phyloP scores from a whole-genome alignment of 2,797 vertebrate species.

The Hephaestus fuliginosus region DNA sequence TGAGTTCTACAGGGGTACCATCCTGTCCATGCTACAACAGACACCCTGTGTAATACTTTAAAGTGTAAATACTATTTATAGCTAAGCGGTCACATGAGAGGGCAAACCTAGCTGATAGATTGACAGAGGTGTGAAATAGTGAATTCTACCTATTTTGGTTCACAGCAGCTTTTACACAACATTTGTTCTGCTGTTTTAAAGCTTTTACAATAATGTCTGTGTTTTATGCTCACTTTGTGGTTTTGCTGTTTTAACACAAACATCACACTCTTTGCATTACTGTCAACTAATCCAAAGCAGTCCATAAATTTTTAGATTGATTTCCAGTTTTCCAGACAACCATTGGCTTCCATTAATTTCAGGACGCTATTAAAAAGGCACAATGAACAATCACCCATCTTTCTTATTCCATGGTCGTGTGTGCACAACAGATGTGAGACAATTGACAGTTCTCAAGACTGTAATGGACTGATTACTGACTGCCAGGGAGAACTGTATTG shows the following conservation, averaged over 20 bases:
- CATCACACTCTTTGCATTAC: too few relatives aligned
- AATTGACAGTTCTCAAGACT: background rate
- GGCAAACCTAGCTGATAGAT: background rate
- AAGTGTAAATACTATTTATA: conserved; percentile 37
- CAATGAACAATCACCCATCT: background rate
- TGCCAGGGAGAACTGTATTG: background rate
- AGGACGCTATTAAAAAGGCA: background rate
- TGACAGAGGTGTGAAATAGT: background rate
- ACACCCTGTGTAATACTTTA: conserved; percentile 25
- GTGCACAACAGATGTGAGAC: background rate
- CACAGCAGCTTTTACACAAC: background rate
- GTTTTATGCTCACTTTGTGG: background rate
- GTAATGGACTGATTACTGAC: background rate
- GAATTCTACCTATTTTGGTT: background rate
- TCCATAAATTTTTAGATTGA: too few relatives aligned
- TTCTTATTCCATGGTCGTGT: background rate
- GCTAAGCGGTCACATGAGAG: conserved; percentile 9
- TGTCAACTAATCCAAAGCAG: too few relatives aligned
- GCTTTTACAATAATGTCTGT: background rate
- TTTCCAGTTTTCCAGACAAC: conserved; percentile 10
- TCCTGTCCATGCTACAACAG: conserved; percentile 31
- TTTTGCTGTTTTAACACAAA: background rate
- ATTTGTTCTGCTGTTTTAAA: background rate
- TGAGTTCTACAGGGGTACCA: conserved; percentile 32
- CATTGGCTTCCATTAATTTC: background rate